Percentiles rank a stretch among this genome's conserved stretches.
These are phyloP conservation scores for Macroramphosus scolopax DNA, from an alignment of 2,797 vertebrate genomes.

Conservation along the genomic window DNA sequence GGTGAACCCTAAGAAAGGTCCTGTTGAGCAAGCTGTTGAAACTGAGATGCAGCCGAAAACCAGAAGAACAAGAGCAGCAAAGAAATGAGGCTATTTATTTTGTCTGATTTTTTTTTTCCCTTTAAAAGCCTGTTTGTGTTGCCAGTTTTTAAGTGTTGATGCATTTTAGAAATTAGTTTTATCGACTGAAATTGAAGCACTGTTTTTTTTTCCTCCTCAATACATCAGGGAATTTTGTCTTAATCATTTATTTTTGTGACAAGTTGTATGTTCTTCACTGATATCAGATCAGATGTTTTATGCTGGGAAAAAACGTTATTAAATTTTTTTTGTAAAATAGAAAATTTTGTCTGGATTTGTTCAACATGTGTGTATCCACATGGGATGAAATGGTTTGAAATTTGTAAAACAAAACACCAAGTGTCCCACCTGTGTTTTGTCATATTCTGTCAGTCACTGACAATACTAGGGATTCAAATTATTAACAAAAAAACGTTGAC, in stretches of 20 bases:
- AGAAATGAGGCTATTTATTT: constrained; percentile 47
- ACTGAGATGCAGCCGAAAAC: constrained; percentile 42
- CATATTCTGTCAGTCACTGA: no score
- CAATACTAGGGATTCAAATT: no score
- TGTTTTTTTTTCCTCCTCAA: constrained; percentile 3
- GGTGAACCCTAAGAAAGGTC: neutral
- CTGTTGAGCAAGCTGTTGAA: constrained; percentile 5
- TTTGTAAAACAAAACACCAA: no score
- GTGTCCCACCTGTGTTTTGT: no score
- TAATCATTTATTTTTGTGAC: constrained; percentile 1
- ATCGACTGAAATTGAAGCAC: constrained; percentile 41
- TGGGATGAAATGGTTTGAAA: neutral
- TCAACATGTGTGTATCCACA: neutral
- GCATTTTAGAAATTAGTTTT: constrained; percentile 36
- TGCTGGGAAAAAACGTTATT: constrained; percentile 44
- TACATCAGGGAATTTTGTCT: constrained; percentile 47
- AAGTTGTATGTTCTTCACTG: constrained; percentile 26
- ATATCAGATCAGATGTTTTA: constrained; percentile 30
- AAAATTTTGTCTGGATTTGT: constrained; percentile 2
- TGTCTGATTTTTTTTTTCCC: constrained; percentile 12
- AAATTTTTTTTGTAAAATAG: constrained; percentile 43
- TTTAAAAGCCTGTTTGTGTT: constrained; percentile 5
- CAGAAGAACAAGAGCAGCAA: constrained; percentile 63
- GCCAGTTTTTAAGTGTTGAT: constrained; percentile 1
- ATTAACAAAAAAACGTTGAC: no score